Evolutionary conservation across 2,888 invertebrate genomes (phyloP), one percentile per base, ranked within the genome.

Genomic region (Dicyrtomina minuta): DNA sequence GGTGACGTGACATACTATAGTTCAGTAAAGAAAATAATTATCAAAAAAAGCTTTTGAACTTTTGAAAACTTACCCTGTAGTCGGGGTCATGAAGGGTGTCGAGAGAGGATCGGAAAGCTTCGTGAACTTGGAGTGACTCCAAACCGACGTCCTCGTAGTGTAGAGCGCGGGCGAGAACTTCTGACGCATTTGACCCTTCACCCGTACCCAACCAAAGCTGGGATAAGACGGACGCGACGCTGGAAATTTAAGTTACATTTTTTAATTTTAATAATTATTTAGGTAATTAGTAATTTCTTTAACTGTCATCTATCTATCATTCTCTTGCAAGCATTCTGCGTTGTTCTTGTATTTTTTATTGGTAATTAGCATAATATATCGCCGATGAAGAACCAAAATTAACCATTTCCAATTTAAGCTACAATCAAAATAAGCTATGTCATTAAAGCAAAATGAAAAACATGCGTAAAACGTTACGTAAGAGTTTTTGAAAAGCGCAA

Each of bases 171-270:
- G 77, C 74, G 39, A 80, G 70, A 65, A 80, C 78, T 5, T 72
- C 60, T 39, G 79, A 78, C 3, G 79, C 79, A 24, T 75, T 75
- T 6, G 80, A 80, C 15, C 75, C 77, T 20, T 74, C 72, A 8
- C 78, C 78, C 1, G 80, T 77, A 6, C 80, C 80, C 20, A 80
- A 73, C 75, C 79, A 80, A n/a, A 80, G 70, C 72, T 79, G 79
- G 13, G 79, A 78, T 53, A 80, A 70, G 8, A 79, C 78, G 0
- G 77, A 76, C 17, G 79, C 77, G 6, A 80, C 74, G 68, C 79
- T 79, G 72, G 68, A 56, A 71, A 43, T 43, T 55, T 27, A 55
- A 60, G 66, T n/a, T n/a, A n/a, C n/a, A n/a, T n/a, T n/a, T n/a
- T n/a, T 15, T 10, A 46, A 55, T 10, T 33, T 5, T 13, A 67